Evolutionary conservation across 1,140 invertebrate genomes (phyloP).

Genomic region (Drosophila pseudoananassae): DNA sequence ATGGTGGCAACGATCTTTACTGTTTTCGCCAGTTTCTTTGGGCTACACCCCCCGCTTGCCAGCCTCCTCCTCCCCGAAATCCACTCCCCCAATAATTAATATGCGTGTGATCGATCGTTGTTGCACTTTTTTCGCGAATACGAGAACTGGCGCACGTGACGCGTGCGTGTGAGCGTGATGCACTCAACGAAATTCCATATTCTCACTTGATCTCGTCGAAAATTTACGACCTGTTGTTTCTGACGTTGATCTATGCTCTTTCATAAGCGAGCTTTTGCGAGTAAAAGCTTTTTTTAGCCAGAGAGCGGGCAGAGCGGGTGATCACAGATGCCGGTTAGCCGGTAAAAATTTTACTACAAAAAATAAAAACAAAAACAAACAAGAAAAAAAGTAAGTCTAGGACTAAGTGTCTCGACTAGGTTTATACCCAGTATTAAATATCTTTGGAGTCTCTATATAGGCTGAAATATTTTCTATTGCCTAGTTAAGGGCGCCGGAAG

Average conservation of each 20-base stretch:
- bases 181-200: conserved; percentile 71
- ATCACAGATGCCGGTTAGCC: conserved; percentile 52
- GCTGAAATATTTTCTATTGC: neutral
- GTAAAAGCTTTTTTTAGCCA: neutral
- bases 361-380: neutral
- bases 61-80: neutral
- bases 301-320: neutral
- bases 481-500: neutral
- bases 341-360: conserved; percentile 27
- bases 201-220: conserved; percentile 55
- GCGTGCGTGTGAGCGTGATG: conserved; percentile 54
- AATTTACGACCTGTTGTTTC: conserved; percentile 70
- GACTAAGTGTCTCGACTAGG: neutral
- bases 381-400: neutral
- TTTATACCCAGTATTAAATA: neutral
- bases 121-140: conserved; percentile 46
- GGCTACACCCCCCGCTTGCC: neutral
- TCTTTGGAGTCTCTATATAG: too few relatives aligned
- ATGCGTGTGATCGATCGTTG: conserved; percentile 64
- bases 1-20: conserved; percentile 73
- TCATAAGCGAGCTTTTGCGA: conserved; percentile 8
- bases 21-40: conserved; percentile 18
- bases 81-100: conserved; percentile 28
- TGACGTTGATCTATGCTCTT: conserved; percentile 43
- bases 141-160: conserved; percentile 59